These are phyloP conservation scores for Solen grandis DNA, from an alignment of 1,140 invertebrate species.

Conservation along the genomic window DNA sequence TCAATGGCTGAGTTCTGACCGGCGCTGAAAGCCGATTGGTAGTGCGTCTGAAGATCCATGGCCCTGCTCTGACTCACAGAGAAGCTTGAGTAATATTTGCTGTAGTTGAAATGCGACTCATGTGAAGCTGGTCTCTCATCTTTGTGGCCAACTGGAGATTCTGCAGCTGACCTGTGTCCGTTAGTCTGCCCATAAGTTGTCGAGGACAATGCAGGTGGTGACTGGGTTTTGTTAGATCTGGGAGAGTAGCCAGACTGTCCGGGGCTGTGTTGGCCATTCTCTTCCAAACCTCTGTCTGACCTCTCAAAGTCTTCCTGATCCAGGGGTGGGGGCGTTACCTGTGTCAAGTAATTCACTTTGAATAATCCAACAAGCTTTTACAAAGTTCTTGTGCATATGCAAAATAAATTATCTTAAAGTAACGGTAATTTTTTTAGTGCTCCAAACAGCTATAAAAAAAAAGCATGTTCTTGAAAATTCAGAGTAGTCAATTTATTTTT, in stretches of 20 bases:
- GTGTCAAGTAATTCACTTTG: conserved; percentile 1
- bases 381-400: too few species aligned
- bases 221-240: conserved; percentile 40
- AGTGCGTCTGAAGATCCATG: conserved; percentile 47
- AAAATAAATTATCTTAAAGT: too few species aligned
- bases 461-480: too few species aligned
- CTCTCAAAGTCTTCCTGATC: neutral
- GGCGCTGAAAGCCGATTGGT: conserved; percentile 44
- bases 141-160: conserved; percentile 30
- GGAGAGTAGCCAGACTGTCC: conserved; percentile 43
- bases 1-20: conserved; percentile 47
- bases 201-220: conserved; percentile 18
- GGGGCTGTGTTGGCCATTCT: conserved; percentile 23
- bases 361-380: neutral
- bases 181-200: neutral
- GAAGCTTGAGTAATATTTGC: conserved; percentile 12
- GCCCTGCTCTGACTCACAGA: conserved; percentile 56
- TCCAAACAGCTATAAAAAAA: too few species aligned
- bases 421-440: too few species aligned
- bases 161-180: neutral
- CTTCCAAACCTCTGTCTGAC: neutral
- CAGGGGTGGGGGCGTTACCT: conserved; percentile 68
- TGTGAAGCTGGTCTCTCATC: conserved; percentile 19
- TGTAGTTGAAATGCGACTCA: conserved; percentile 22
- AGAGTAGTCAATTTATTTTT: too few species aligned